Conservation (phyloP, 2,113 vertebrate genomes). For the Tringa solitaria region DNA sequence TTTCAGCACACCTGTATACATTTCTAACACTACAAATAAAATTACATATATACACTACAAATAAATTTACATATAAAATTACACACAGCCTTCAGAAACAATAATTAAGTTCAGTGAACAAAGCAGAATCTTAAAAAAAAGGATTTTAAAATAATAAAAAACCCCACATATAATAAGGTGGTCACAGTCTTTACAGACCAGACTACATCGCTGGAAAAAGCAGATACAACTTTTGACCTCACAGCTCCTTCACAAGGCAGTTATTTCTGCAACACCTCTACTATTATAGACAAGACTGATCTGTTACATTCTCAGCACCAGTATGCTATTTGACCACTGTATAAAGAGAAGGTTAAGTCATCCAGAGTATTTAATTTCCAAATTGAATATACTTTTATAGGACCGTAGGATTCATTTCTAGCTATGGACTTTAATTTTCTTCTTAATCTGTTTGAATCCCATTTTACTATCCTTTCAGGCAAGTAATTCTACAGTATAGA, state of each 20-base stretch:
- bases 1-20: not conserved
- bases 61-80: not conserved
- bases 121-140: not conserved
- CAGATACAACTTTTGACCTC: not conserved
- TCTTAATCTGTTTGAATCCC: not conserved
- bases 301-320: not conserved
- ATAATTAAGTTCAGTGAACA: not conserved
- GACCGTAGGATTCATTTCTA: not conserved
- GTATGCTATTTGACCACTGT: not conserved
- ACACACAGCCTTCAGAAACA: not conserved
- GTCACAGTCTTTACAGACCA: fast-evolving
- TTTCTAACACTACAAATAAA: not conserved
- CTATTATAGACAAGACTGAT: not conserved
- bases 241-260: not conserved
- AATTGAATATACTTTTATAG: not conserved
- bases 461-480: not conserved
- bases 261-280: not conserved
- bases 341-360: not conserved
- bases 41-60: no score
- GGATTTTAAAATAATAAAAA: not conserved
- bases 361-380: not conserved
- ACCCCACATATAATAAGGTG: not conserved
- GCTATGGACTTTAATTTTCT: not conserved
- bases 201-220: not conserved
- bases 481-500: not conserved